A percentile compares a stretch with the other conserved stretches of the same genome.
Evolutionary conservation across 2,113 vertebrate species (phyloP).

Genomic region (Delphinapterus leucas): DNA sequence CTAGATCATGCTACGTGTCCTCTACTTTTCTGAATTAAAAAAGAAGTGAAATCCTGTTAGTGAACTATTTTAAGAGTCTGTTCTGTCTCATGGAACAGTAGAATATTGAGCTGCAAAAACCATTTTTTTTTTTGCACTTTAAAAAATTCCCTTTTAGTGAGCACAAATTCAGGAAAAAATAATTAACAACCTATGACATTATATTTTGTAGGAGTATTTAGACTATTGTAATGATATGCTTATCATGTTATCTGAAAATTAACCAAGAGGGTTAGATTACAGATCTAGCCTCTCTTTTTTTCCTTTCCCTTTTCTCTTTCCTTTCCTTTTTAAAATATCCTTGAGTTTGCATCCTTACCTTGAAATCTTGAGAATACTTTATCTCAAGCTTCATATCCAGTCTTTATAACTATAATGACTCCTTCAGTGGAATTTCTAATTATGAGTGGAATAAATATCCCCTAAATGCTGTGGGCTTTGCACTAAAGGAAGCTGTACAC

Average conservation of each 20-base stretch:
- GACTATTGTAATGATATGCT: not conserved
- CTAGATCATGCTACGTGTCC: not conserved
- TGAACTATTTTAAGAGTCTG: not conserved
- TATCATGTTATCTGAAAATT: not conserved
- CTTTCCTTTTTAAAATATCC: not conserved
- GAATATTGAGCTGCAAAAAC: not conserved
- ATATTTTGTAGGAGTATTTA: constrained; percentile 1
- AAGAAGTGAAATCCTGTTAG: not conserved
- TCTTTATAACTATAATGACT: not conserved
- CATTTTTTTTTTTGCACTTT: not conserved
- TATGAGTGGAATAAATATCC: not conserved
- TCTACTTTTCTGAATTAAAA: not conserved
- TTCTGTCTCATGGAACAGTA: not conserved
- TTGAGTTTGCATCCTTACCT: not conserved
- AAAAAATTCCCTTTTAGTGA: not conserved
- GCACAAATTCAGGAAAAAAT: not conserved
- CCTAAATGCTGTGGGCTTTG: not conserved
- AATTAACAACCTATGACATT: not conserved
- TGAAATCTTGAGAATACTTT: not conserved
- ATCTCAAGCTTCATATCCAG: not conserved
- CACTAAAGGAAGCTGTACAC: not conserved
- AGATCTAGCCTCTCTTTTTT: not conserved
- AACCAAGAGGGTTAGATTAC: not conserved
- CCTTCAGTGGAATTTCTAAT: not conserved
- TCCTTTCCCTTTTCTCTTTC: not conserved